Evolutionary conservation across 2,113 vertebrate genomes (phyloP).

Genomic region (Silurus meridionalis): DNA sequence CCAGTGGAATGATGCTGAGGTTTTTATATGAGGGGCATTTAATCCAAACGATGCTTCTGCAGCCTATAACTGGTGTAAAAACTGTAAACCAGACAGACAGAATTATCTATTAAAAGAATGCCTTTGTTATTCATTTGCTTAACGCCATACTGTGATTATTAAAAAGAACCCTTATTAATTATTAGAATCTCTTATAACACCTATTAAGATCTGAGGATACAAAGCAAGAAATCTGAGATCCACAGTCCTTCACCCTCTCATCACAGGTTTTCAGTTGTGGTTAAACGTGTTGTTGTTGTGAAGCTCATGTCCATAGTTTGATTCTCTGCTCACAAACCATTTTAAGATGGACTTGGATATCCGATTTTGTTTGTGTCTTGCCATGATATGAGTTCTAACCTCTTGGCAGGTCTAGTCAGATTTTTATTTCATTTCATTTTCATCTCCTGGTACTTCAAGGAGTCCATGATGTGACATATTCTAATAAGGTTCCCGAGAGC

Average conservation of each 20-base stretch:
- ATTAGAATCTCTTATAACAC: background rate
- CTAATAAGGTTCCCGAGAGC: background rate
- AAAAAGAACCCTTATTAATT: background rate
- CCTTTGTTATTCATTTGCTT: background rate
- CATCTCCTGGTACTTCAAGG: background rate
- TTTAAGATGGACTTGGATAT: background rate
- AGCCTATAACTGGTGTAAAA: conserved; percentile 21
- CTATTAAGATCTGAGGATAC: background rate
- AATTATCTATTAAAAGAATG: background rate
- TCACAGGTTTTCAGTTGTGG: background rate
- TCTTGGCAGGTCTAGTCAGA: background rate
- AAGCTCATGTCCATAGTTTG: background rate
- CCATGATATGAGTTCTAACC: background rate
- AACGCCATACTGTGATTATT: background rate
- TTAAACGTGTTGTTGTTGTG: background rate
- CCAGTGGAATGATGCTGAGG: conserved; percentile 19
- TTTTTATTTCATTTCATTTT: background rate
- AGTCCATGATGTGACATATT: background rate
- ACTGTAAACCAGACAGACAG: background rate
- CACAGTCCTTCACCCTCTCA: background rate
- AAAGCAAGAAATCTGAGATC: background rate
- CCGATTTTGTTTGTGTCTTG: background rate
- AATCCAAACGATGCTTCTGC: conserved; percentile 21
- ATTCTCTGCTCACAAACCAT: background rate
- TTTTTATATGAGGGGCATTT: conserved; percentile 13